phyloP scores from a whole-genome alignment of 2,888 invertebrate genomes.

The Monochamus alternatus region DNA sequence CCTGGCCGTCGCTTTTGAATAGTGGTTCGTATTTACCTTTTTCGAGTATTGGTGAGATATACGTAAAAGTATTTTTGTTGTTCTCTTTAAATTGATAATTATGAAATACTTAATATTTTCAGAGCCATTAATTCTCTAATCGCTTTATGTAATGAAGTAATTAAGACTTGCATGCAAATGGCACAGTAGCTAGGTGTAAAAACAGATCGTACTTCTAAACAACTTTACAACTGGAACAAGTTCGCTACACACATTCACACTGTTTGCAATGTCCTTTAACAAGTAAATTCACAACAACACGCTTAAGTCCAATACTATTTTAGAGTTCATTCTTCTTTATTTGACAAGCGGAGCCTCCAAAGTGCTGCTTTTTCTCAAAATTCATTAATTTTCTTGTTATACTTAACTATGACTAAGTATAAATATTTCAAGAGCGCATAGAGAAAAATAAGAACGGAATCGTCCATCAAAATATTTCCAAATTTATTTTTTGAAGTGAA shows the following conservation, averaged over 20 bases:
- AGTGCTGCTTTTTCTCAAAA: too few species aligned
- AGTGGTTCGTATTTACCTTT: slow-evolving; percentile 29
- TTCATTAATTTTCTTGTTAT: too few species aligned
- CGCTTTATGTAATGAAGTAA: slow-evolving; percentile 23
- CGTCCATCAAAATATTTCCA: too few species aligned
- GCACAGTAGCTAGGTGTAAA: slow-evolving; percentile 14
- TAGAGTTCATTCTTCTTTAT: too few species aligned
- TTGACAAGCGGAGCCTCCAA: too few species aligned
- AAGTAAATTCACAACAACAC: not conserved
- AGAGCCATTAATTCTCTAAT: slow-evolving; percentile 13
- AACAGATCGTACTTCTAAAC: not conserved
- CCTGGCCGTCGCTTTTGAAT: slow-evolving; percentile 35
- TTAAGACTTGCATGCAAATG: slow-evolving; percentile 23
- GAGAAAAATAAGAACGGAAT: too few species aligned
- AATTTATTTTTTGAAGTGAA: too few species aligned
- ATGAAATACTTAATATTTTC: slow-evolving; percentile 26
- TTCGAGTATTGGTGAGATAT: slow-evolving; percentile 5
- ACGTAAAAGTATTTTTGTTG: slow-evolving; percentile 26
- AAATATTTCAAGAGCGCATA: too few species aligned
- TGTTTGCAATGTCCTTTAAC: not conserved
- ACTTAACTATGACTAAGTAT: too few species aligned
- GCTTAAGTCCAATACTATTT: too few species aligned
- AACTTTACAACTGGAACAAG: not conserved
- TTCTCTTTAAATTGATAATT: slow-evolving; percentile 31
- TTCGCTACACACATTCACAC: too few species aligned